A percentile compares a stretch with the other conserved stretches of the same genome.
These are phyloP conservation scores for Rattus norvegicus DNA, from an alignment of 2,113 vertebrate genomes.

Conservation along the genomic window GRCr8 NC_086027.1:63113001-63113500, in stretches of 20 bases:
- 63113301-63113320: neutral
- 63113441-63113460: neutral
- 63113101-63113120: slow-evolving; percentile 51
- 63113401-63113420: neutral
- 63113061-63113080: slow-evolving; percentile 27
- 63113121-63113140: neutral
- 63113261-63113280: neutral
- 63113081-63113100: slow-evolving; percentile 32
- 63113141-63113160: slow-evolving; percentile 39
- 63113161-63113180: slow-evolving; percentile 56
- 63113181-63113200: slow-evolving; percentile 53
- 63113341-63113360: neutral
- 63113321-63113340: neutral
- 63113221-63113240: slow-evolving; percentile 64
- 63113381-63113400: neutral
- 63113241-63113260: neutral
- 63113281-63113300: slow-evolving; percentile 20
- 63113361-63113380: neutral
- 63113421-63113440: neutral
- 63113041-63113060: slow-evolving; percentile 16
- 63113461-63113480: neutral
- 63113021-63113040: slow-evolving; percentile 1
- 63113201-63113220: slow-evolving; percentile 61
- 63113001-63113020: slow-evolving; percentile 52
- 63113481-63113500: neutral